phyloP scores from a whole-genome alignment of 2,113 vertebrate genomes.

The Chloropsis hardwickii region DNA sequence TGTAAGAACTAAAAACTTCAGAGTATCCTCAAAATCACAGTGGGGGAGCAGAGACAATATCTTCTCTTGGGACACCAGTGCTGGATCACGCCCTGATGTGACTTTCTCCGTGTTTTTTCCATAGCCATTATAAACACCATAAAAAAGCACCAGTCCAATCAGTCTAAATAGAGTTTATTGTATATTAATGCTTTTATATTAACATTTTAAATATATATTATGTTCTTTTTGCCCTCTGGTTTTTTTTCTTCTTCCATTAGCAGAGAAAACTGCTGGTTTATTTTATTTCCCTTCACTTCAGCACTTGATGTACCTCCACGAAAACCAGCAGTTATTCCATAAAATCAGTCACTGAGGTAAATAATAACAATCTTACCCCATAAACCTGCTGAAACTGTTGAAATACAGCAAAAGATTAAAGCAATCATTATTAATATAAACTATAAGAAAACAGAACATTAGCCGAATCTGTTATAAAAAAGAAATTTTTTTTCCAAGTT shows the following conservation, averaged over 20 bases:
- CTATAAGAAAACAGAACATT: constrained; percentile 35
- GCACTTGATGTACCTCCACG: constrained; percentile 23
- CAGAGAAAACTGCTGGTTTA: neutral
- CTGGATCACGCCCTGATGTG: neutral
- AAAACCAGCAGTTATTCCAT: constrained; percentile 51
- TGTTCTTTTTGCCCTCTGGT: neutral
- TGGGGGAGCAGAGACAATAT: neutral
- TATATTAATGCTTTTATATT: too few relatives aligned
- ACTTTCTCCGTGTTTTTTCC: neutral
- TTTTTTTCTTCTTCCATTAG: neutral
- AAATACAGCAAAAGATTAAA: constrained; percentile 65
- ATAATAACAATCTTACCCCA: constrained; percentile 58
- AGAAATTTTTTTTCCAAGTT: neutral
- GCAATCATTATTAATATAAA: constrained; percentile 51
- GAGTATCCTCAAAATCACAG: neutral
- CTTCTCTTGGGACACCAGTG: neutral
- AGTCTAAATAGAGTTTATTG: neutral
- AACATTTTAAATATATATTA: neutral
- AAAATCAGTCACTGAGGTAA: constrained; percentile 63
- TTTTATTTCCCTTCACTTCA: constrained; percentile 48
- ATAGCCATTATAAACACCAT: neutral
- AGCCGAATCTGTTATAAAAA: constrained; percentile 22
- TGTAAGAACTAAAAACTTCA: neutral
- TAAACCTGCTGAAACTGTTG: constrained; percentile 70
- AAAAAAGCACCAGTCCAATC: neutral